Base-by-base conservation (phyloP, 2,797 vertebrate genomes). In the Austrolebias charrua region DNA sequence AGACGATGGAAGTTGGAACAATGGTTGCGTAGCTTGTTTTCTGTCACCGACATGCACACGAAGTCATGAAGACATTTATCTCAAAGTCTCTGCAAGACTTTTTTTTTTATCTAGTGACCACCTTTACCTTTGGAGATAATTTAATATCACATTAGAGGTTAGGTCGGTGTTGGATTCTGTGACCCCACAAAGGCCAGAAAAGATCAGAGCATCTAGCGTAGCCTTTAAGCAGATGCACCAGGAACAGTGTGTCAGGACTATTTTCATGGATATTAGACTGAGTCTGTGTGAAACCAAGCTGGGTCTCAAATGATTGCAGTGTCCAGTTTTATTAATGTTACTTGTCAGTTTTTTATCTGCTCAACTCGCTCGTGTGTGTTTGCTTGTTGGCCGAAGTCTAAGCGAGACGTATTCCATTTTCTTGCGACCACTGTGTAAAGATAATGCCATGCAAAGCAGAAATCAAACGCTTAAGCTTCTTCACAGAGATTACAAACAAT, bases 401-500 rank as follows among this genome's bases (percentile, higher is more conserved):
- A 86, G 74, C 15, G 18, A 73, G 66, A 76, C 62, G n/a, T 47
- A 71, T 66, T 75, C 48, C 42, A 55, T 79, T 81, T 77, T 57
- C 80, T 63, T 69, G 61, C 71, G 78, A 52, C 57, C 57, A 47
- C 75, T 83, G 63, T 81, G 81, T 81, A 75, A 88, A 86, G 71
- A 87, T 82, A 72, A 76, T 56, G 50, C 67, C 47, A 28, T 47
- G 71, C 60, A 64, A 71, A 76, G 78, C 73, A 78, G 75, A 83
- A 83, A 86, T 87, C 75, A 68, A 82, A 76, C 71, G 81, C 79
- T 66, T 89, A 86, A 88, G 80, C 82, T 88, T 63, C 71, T 80
- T 77, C 71, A 60, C 70, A 60, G 67, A 82, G 86, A 90, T 89
- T 87, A 90, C 10, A 71, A 68, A 84, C 83, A 88, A 85, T 85